Conservation (phyloP, 2,888 invertebrate species). For the Apotomis betuletana region DNA sequence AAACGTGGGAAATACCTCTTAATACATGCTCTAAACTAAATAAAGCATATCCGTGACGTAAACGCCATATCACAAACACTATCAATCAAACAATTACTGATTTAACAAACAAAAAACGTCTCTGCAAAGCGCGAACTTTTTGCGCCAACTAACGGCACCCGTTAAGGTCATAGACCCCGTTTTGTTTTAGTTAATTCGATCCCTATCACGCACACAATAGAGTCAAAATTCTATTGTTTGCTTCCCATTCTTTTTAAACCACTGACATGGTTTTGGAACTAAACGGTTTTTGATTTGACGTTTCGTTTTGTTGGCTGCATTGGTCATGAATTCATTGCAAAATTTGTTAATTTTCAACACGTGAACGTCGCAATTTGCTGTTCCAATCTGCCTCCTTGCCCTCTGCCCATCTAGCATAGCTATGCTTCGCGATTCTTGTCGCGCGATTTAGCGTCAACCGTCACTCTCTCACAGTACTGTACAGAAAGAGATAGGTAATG, state of each 20-base stretch:
- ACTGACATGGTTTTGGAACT: slow-evolving; percentile 36
- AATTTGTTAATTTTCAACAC: slow-evolving; percentile 14
- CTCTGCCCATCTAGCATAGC: too few species aligned
- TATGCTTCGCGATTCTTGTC: too few species aligned
- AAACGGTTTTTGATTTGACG: slow-evolving; percentile 38
- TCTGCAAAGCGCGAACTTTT: slow-evolving; percentile 38
- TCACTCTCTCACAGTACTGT: too few species aligned
- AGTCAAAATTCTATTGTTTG: slow-evolving; percentile 33
- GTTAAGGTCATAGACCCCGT: slow-evolving; percentile 34
- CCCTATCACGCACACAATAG: slow-evolving; percentile 29
- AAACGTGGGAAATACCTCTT: too few species aligned
- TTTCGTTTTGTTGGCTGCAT: slow-evolving; percentile 36
- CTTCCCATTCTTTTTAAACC: slow-evolving; percentile 29
- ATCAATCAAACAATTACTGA: slow-evolving; percentile 38
- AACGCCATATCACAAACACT: slow-evolving; percentile 17
- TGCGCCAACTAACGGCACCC: slow-evolving; percentile 37
- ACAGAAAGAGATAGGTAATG: too few species aligned
- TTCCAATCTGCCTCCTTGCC: too few species aligned
- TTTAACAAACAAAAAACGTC: slow-evolving; percentile 37
- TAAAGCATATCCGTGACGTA: not conserved
- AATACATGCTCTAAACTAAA: not conserved
- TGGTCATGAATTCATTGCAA: slow-evolving; percentile 21
- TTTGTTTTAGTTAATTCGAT: slow-evolving; percentile 39
- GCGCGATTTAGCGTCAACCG: too few species aligned
- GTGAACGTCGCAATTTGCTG: too few species aligned